These are phyloP conservation scores for Panopea generosa DNA, from an alignment of 2,888 invertebrate species.

Conservation along the genomic window DNA sequence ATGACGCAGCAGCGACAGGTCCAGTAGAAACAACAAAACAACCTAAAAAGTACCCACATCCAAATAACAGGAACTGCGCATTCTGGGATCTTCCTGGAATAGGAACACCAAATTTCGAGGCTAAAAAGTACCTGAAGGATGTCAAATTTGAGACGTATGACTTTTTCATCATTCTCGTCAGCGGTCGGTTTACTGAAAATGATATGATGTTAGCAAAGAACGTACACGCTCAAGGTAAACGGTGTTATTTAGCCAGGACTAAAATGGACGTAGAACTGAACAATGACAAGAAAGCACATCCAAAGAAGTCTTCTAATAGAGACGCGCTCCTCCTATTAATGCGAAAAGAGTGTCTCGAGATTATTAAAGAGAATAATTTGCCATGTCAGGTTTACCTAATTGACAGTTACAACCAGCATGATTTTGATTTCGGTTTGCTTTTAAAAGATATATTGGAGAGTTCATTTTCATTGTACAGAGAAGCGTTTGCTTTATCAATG, in stretches of 20 bases:
- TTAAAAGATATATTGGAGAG: too few species aligned
- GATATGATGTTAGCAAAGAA: conserved; percentile 48
- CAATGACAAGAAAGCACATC: conserved; percentile 3
- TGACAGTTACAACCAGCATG: too few species aligned
- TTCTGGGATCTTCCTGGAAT: conserved; percentile 57
- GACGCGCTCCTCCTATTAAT: too few species aligned
- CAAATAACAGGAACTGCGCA: conserved; percentile 26
- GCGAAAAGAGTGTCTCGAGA: too few species aligned
- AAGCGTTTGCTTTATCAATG: too few species aligned
- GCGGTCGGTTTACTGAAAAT: conserved; percentile 40
- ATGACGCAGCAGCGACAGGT: conserved; percentile 31
- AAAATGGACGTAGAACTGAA: conserved; percentile 13
- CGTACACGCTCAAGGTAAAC: conserved; percentile 11
- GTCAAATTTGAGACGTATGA: conserved; percentile 36
- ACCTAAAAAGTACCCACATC: conserved; percentile 29
- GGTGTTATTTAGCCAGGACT: conserved; percentile 24
- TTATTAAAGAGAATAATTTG: too few species aligned
- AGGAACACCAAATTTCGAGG: conserved; percentile 40
- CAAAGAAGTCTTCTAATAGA: too few species aligned
- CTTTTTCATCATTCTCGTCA: conserved; percentile 44
- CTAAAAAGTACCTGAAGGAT: conserved; percentile 19
- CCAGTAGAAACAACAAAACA: conserved; percentile 30
- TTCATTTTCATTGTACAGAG: too few species aligned
- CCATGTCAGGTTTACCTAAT: too few species aligned
- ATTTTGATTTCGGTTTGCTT: too few species aligned